These are phyloP conservation scores for Uria aalge DNA, from an alignment of 2,113 vertebrate species.

Conservation along the genomic window DNA sequence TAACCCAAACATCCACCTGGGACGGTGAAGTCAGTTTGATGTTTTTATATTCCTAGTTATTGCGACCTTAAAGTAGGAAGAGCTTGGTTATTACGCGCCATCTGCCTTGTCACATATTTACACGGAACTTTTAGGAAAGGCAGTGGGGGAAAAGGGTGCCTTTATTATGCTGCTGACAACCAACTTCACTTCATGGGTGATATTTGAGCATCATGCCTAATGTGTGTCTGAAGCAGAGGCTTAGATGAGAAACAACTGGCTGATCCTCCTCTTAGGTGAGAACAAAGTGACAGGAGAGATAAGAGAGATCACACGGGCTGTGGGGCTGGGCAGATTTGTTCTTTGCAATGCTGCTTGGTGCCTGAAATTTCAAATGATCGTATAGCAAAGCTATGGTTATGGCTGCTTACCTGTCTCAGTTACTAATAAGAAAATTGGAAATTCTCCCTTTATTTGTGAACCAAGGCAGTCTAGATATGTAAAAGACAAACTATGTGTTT, in stretches of 20 bases:
- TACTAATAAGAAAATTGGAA: not conserved
- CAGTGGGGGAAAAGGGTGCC: not conserved
- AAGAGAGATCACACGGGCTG: not conserved
- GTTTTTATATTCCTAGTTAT: not conserved
- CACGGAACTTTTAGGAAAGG: not conserved
- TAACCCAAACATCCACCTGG: not conserved
- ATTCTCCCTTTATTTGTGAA: not conserved
- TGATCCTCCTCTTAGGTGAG: not conserved
- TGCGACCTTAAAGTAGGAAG: not conserved
- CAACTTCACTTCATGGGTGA: not conserved
- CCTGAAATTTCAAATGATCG: not conserved
- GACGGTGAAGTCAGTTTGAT: not conserved
- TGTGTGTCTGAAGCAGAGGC: not conserved
- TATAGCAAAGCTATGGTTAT: not conserved
- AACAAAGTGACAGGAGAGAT: not conserved
- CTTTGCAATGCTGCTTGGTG: not conserved
- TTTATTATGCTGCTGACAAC: not conserved
- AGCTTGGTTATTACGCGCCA: not conserved
- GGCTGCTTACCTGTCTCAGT: not conserved
- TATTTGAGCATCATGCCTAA: not conserved
- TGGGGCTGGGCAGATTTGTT: not conserved
- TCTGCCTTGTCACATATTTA: not conserved
- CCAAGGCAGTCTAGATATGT: not conserved
- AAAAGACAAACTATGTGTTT: not conserved
- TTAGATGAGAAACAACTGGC: conserved; percentile 31